Evolutionary conservation across 2,888 invertebrate genomes (phyloP).

Genomic region (Branchinecta sandiegonensis): DNA sequence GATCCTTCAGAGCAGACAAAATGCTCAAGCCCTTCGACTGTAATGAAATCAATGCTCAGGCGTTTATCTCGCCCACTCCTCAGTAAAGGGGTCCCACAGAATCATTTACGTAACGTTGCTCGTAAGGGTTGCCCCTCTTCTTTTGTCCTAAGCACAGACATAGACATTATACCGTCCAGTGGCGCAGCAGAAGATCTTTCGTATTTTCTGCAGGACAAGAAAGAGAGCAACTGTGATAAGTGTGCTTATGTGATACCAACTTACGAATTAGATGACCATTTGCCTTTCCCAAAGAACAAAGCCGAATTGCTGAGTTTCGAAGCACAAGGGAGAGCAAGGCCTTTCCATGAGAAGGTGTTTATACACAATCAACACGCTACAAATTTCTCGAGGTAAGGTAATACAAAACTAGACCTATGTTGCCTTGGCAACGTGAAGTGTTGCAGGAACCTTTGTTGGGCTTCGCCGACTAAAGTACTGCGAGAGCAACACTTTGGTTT

Average conservation of each 20-base stretch:
- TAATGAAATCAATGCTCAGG: background rate
- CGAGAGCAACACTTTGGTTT: too few relatives aligned
- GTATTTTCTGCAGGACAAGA: constrained; percentile 38
- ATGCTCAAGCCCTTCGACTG: background rate
- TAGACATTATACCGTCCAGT: constrained; percentile 68
- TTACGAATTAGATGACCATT: constrained; percentile 66
- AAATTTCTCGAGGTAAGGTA: constrained; percentile 61
- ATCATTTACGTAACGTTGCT: constrained; percentile 71
- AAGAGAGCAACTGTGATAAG: constrained; percentile 38
- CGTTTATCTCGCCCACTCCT: background rate
- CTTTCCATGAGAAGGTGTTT: constrained; percentile 80
- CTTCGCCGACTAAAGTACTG: too few relatives aligned
- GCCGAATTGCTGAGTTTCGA: constrained; percentile 58
- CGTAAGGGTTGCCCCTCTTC: constrained; percentile 58
- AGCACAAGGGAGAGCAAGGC: constrained; percentile 63
- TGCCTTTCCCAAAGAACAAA: constrained; percentile 65
- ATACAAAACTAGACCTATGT: background rate
- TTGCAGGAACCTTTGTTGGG: too few relatives aligned
- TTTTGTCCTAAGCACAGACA: constrained; percentile 69
- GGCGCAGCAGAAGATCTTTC: constrained; percentile 56
- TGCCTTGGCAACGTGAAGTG: too few relatives aligned
- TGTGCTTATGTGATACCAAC: constrained; percentile 84
- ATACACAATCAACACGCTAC: constrained; percentile 84
- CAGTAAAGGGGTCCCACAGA: constrained; percentile 47
- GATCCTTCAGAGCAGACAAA: background rate